Percentiles rank a stretch among this genome's conserved stretches.
Evolutionary conservation across 2,797 vertebrate species (phyloP).

Genomic region (Acanthornis magna): DNA sequence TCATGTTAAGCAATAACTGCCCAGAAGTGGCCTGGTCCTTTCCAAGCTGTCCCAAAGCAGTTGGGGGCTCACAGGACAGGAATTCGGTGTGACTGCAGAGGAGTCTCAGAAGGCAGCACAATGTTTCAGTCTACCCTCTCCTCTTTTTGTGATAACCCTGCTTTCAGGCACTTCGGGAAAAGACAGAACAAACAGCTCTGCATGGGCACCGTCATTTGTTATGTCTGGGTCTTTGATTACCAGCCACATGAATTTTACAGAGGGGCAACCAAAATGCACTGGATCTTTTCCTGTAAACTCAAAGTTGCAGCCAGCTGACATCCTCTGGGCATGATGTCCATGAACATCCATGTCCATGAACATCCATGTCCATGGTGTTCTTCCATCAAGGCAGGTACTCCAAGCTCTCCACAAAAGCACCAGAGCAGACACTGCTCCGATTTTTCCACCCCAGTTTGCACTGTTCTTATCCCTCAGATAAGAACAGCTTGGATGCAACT

Average conservation of each 20-base stretch:
- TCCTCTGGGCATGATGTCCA: neutral
- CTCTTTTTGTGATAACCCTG: too few relatives aligned
- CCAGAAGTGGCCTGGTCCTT: neutral
- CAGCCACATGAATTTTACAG: neutral
- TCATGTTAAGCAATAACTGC: neutral
- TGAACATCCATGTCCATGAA: neutral
- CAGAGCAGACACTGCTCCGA: neutral
- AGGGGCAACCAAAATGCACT: fast-evolving
- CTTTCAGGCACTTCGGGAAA: neutral
- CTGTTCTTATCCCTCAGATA: neutral
- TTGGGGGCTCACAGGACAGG: fast-evolving
- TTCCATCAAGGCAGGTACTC: neutral
- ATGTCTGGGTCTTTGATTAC: fast-evolving
- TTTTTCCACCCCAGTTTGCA: neutral
- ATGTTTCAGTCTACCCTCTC: neutral
- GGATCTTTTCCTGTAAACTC: neutral
- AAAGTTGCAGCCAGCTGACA: neutral
- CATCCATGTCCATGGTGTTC: neutral
- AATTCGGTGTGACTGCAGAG: neutral
- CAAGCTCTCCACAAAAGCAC: neutral
- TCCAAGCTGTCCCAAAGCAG: neutral
- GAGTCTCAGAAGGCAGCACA: neutral
- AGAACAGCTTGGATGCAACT: neutral
- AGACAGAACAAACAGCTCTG: neutral
- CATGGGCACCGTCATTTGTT: neutral